Conservation (phyloP, 1,140 invertebrate species). For the Cylas formicarius region DNA sequence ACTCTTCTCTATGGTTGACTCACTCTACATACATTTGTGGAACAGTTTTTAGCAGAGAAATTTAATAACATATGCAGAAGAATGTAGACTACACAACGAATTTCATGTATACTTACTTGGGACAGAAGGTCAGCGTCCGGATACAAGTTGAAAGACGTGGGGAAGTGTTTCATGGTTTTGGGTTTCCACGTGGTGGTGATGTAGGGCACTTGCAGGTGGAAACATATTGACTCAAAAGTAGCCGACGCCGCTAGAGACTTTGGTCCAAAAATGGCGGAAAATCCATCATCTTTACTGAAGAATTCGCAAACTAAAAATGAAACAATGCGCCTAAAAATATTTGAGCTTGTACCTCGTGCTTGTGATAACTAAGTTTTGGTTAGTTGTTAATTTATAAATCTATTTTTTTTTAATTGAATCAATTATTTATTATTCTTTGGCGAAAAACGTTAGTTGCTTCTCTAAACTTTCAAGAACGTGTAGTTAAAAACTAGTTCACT, state of each 20-base stretch:
- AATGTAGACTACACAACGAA: too few species aligned
- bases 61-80: too few species aligned
- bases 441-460: too few species aligned
- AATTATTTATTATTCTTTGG: too few species aligned
- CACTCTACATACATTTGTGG: too few species aligned
- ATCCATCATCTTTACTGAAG: slow-evolving; percentile 17
- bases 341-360: not conserved
- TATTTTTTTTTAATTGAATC: too few species aligned
- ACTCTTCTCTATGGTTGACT: too few species aligned
- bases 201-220: slow-evolving; percentile 64
- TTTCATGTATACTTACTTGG: too few species aligned
- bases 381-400: too few species aligned
- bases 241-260: slow-evolving; percentile 49
- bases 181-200: slow-evolving; percentile 60
- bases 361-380: not conserved
- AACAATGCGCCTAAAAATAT: not conserved
- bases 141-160: slow-evolving; percentile 44
- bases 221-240: slow-evolving; percentile 63
- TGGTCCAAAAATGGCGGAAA: slow-evolving; percentile 66
- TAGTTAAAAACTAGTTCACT: too few species aligned
- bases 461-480: too few species aligned
- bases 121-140: slow-evolving; percentile 8
- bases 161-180: slow-evolving; percentile 29
- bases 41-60: too few species aligned
- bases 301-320: slow-evolving; percentile 20